phyloP scores from a whole-genome alignment of 2,113 vertebrate species.

The Sula dactylatra region DNA sequence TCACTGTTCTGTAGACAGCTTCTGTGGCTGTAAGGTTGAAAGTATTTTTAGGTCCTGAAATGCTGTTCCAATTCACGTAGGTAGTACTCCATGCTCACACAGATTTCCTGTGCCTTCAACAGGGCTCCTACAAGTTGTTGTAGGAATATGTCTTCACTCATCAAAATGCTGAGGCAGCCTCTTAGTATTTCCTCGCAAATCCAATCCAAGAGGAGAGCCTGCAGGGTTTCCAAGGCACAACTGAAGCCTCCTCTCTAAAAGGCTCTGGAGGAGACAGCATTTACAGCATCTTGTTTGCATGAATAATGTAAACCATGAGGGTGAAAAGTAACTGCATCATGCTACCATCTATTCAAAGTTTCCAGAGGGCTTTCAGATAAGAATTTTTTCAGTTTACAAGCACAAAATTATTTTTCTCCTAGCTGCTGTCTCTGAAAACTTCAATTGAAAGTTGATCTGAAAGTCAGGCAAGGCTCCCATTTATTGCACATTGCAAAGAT shows the following conservation, averaged over 20 bases:
- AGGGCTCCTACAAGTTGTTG: neutral
- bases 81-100: neutral
- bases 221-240: neutral
- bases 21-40: neutral
- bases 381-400: neutral
- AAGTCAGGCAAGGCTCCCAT: neutral
- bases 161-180: neutral
- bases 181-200: neutral
- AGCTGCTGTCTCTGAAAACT: neutral
- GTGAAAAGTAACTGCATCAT: neutral
- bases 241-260: neutral
- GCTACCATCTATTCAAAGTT: neutral
- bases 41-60: neutral
- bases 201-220: neutral
- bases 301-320: slow-evolving; percentile 29
- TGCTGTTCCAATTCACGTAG: neutral
- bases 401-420: neutral
- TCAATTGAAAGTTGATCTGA: neutral
- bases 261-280: slow-evolving; percentile 2
- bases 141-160: neutral
- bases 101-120: neutral
- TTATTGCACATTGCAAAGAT: neutral
- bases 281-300: slow-evolving; percentile 47
- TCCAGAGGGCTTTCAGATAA: slow-evolving; percentile 1
- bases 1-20: neutral